These are phyloP conservation scores for Anastrepha ludens DNA, from an alignment of 1,140 invertebrate genomes.

Conservation along the genomic window DNA sequence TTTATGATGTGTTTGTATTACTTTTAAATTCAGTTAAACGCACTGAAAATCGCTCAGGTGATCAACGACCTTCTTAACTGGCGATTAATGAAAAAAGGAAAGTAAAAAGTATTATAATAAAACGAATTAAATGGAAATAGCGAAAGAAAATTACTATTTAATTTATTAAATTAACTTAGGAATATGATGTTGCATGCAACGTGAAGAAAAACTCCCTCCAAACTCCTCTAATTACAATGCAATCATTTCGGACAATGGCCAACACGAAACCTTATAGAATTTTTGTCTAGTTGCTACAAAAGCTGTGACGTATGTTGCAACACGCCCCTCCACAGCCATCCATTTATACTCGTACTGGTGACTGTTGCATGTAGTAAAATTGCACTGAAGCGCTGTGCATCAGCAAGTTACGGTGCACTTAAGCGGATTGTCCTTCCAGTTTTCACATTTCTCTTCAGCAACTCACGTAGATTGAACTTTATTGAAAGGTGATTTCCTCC, in stretches of 20 bases:
- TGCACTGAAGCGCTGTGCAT: neutral
- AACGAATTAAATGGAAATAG: no score
- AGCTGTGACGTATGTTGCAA: neutral
- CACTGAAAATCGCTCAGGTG: no score
- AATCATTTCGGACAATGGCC: neutral
- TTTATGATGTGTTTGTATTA: no score
- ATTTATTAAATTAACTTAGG: neutral
- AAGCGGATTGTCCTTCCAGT: conserved; percentile 34
- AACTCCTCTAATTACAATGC: neutral
- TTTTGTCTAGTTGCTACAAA: neutral
- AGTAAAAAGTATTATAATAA: no score
- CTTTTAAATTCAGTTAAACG: no score
- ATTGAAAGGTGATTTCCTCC: neutral
- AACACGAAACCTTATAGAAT: neutral
- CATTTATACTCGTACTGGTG: neutral
- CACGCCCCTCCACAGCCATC: neutral
- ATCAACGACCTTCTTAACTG: no score
- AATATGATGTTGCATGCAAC: neutral
- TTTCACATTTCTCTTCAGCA: neutral
- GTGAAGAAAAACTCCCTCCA: neutral
- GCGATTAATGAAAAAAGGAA: no score
- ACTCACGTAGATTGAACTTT: neutral
- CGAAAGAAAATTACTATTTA: no score
- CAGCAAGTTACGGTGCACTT: neutral
- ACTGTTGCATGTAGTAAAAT: no score